Base-by-base conservation (phyloP, 1,140 invertebrate species). In the Brachionus sp. region DNA sequence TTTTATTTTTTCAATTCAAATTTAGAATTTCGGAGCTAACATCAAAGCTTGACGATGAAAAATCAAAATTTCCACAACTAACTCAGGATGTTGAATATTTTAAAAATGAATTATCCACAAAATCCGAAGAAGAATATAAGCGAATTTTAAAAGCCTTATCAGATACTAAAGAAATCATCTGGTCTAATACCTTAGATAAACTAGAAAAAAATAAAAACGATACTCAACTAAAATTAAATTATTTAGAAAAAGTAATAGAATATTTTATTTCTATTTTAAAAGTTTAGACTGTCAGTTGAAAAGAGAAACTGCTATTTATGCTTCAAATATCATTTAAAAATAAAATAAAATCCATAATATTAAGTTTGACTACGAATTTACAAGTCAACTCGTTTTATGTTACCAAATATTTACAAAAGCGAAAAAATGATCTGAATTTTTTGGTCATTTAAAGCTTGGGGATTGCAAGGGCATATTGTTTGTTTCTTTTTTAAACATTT, bases 201-300 rank as follows among this genome's bases (percentile, higher is more conserved):
- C 23, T 62, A 1, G 77, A 80, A 80, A 80, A 80, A 62, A 10
- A 5, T 29, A 80, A 80, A 25, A 33, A 80, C 5, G 77, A 80
- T 1, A 13, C 57, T 12, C 16, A 42, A 35, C 9, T 10, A 3
- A 37, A 44, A 37, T 39, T 80, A 42, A 66, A 6, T 16, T 46
- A 80, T n/a, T 3, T 33, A 3, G 50, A 80, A 80, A 64, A 42
- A 19, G 77, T 77, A 68, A 68, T 57, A 29, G 29, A 29, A 29
- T 29, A 29, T 29, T 29, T 29, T 29, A 29, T 29, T 29, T 29
- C 29, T 29, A 29, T 29, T 29, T 29, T 2, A 29, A 29, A 29
- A 2, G 29, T 29, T 29, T 29, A 1, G 29, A 29, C 3, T 29
- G 29, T 29, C 3, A 29, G 29, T 29, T 29, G 29, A 29, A 29